Percentiles rank a stretch among this genome's conserved stretches.
These are phyloP conservation scores for Cantharis rustica DNA, from an alignment of 2,888 invertebrate genomes.

Conservation along the genomic window DNA sequence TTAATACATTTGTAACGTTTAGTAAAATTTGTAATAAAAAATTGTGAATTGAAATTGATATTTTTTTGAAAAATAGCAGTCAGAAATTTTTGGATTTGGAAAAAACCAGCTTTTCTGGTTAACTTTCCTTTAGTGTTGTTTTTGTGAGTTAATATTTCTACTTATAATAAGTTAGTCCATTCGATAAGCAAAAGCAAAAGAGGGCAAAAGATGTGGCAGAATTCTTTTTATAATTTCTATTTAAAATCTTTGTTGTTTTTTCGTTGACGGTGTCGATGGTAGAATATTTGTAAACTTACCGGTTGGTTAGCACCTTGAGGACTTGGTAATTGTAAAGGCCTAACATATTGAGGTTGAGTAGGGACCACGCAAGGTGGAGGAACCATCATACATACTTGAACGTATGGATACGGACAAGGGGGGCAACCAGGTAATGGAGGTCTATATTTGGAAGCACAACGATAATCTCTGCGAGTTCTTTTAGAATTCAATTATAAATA, in stretches of 20 bases:
- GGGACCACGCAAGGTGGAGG: conserved; percentile 47
- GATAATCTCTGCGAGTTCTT: conserved; percentile 31
- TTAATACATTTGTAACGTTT: background rate
- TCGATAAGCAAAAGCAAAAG: too few relatives aligned
- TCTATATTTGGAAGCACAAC: conserved; percentile 3
- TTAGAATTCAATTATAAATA: conserved; percentile 22
- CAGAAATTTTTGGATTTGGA: too few relatives aligned
- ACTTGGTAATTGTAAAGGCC: conserved; percentile 45
- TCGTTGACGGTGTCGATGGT: too few relatives aligned
- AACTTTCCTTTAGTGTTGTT: too few relatives aligned
- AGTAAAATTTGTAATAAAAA: background rate
- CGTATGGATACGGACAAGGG: conserved; percentile 35
- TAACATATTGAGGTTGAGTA: conserved; percentile 46
- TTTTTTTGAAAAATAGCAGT: background rate
- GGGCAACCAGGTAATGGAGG: conserved; percentile 10
- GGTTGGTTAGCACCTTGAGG: background rate
- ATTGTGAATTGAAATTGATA: background rate
- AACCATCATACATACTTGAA: conserved; percentile 42
- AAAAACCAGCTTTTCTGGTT: too few relatives aligned
- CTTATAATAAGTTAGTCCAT: too few relatives aligned
- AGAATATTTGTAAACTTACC: background rate
- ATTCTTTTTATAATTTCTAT: too few relatives aligned
- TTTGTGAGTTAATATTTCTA: too few relatives aligned
- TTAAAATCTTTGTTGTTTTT: too few relatives aligned
- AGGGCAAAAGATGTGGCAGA: too few relatives aligned